Evolutionary conservation across 1,140 invertebrate species (phyloP), one percentile per base, ranked within the genome.

Genomic region (Rhopalosiphum maidis): DNA sequence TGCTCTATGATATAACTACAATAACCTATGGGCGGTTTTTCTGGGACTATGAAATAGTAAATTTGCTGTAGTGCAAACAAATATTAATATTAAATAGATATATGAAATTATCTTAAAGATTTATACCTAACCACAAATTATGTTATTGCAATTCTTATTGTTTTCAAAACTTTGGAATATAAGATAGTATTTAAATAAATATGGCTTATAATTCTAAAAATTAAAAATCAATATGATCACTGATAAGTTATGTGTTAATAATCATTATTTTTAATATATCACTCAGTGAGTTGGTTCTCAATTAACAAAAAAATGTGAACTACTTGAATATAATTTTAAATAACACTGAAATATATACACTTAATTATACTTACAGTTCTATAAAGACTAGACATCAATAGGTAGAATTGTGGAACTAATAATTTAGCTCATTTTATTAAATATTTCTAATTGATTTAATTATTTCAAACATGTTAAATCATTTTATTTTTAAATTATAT

Each of bases 391-490:
- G 60, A 68, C 11, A 60, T 60, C 60, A n/a, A 30, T n/a, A 68
- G 1, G 23, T 30, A 68, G 30, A 68, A 30, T 68, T 30, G 4
- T 37, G 77, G 6, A 35, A 37, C 5, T 82, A 82, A 82, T 82
- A 82, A 82, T 82, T 82, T 35, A 35, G 30, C 30, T 68, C 30
- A 68, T n/a, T 68, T 68, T 30, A 68, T 68, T 83, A 25, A 41
- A 83, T 83, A 37, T 83, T 41, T 83, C 30, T 68, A 68, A 83
- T 83, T 23, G 37, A 83, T 83, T 51, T 83, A 83, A 83, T 83
- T 23, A 83, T 83, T 83, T 83, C 37, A 88, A 88, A 88, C 86
- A 88, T 88, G 30, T 46, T 86, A 30, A 30, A 86, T 46, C 85
- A 86, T 86, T 86, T 87, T 87, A 87, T 46, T 46, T 48, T 85